These are phyloP conservation scores for Ceyx margarethae DNA, from an alignment of 2,113 vertebrate genomes.

Conservation along the genomic window DNA sequence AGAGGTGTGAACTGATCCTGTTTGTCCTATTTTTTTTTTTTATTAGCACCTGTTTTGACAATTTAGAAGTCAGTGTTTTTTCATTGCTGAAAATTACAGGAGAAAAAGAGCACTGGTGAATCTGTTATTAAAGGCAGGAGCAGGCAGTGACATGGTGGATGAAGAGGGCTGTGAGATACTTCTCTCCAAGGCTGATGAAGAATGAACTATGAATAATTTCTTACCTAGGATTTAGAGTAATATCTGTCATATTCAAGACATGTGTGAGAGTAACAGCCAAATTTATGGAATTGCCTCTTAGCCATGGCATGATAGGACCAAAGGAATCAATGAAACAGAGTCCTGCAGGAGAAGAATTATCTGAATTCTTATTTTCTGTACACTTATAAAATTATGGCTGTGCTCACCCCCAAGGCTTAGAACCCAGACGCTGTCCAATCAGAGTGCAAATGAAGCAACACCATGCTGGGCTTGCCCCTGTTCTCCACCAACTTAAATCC, in stretches of 20 bases:
- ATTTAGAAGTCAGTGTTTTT: background rate
- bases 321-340: background rate
- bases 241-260: background rate
- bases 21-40: background rate
- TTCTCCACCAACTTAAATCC: background rate
- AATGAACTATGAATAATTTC: background rate
- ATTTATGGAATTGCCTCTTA: background rate
- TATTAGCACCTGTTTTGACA: too few relatives aligned
- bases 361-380: background rate
- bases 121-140: background rate
- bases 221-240: background rate
- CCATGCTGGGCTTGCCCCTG: rapidly evolving
- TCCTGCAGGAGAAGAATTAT: background rate
- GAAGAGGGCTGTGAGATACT: background rate
- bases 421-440: background rate
- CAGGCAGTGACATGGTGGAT: background rate
- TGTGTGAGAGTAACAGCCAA: background rate
- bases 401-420: background rate
- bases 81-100: background rate
- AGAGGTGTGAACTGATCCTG: background rate
- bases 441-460: background rate
- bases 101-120: background rate
- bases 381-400: background rate
- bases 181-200: background rate
- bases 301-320: background rate